phyloP scores from a whole-genome alignment of 2,797 vertebrate genomes.

The Spinibarbus caldwelli region DNA sequence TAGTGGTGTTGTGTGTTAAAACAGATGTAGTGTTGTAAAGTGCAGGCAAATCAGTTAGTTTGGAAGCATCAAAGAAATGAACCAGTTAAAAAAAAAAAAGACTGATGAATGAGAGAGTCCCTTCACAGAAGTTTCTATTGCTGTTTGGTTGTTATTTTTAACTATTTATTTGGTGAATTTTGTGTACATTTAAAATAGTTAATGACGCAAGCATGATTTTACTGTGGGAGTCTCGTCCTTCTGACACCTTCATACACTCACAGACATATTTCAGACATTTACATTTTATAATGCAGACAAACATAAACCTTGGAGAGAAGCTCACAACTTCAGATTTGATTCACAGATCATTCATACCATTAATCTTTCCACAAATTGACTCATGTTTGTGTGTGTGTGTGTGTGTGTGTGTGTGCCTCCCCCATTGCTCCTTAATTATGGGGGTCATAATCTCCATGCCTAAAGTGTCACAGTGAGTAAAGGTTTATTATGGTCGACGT shows the following conservation, averaged over 20 bases:
- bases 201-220: constrained; percentile 11
- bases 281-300: constrained; percentile 4
- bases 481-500: constrained; percentile 77
- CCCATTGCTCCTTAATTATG: constrained; percentile 72
- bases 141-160: background rate
- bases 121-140: too few species aligned
- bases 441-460: constrained; percentile 77
- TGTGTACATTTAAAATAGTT: background rate
- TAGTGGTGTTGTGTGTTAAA: too few species aligned
- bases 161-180: background rate
- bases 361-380: background rate
- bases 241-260: background rate
- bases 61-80: too few species aligned
- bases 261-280: background rate
- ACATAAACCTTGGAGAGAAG: background rate
- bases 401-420: constrained; percentile 42
- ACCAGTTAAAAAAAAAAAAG: too few species aligned
- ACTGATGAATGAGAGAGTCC: too few species aligned
- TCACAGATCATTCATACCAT: background rate
- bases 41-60: too few species aligned
- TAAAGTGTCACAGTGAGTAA: constrained; percentile 82
- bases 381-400: constrained; percentile 33
- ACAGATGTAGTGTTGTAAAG: too few species aligned
- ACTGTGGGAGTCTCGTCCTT: constrained; percentile 18
- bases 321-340: background rate